Base-by-base conservation (phyloP, 2,888 invertebrate genomes). In the Carabus problematicus region DNA sequence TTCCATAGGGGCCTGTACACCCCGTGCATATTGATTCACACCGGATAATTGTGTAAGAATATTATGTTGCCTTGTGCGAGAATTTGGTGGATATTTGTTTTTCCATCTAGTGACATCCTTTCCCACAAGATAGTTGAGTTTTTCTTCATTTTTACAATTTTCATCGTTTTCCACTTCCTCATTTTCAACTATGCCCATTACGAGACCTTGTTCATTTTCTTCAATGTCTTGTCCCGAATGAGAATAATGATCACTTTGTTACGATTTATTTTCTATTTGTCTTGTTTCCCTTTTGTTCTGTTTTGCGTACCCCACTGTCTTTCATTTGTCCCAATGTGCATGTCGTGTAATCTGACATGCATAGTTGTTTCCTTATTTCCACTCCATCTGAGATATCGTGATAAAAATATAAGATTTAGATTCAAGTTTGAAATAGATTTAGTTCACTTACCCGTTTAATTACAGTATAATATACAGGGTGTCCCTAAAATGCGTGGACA, bases 1-100 rank as follows among this genome's bases (percentile, higher is more conserved):
- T 69, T 67, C 67, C 18, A 58, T n/a, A 49, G 52, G n/a, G 14
- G 61, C 7, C 12, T 56, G n/a, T 12, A 41, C 54, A 14, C 41
- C 41, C 11, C 18, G 45, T 9, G 52, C 12, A n/a, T 11, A 11
- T 61, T 55, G 12, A 43, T 55, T 61, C 12, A 61, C 54, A 55
- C 61, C 61, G 8, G 61, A 41, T n/a, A 61, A 41, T 9, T 18
- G 12, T 43, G 52, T 55, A 9, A 61, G 11, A 61, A 61, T 49
- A n/a, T 49, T 61, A 12, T 42, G 42, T 42, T 8, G 42, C 18
- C 52, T 16, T 52, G 12, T 52, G 54, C 14, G 54, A 52, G 54
- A 52, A 52, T 16, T 42, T 42, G 9, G 42, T 42, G 12, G 54
- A 16, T n/a, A 16, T 16, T 52, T 52, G 12, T 52, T 52, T 16